Base-by-base conservation (phyloP, 2,113 vertebrate species). In the Apodemus sylvaticus region DNA sequence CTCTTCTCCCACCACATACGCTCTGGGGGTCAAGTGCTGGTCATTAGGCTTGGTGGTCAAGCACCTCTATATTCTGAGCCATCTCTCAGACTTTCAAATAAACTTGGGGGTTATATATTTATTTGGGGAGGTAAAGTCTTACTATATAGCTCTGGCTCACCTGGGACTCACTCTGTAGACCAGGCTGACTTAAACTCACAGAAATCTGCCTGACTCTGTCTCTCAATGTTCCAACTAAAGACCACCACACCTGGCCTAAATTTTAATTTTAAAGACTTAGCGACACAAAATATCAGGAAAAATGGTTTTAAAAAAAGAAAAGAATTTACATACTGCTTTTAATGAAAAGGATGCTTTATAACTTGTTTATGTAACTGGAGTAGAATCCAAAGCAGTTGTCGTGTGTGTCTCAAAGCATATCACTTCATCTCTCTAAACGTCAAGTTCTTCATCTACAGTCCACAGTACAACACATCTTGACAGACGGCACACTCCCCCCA, bases 361-460 rank as follows among this genome's bases (percentile, higher is more conserved):
- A 88, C 53, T 29, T 68, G 5, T 55, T 76, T 76, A 55, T n/a
- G 19, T 73, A 91, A 82, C n/a, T 94, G 26, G 64, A 78, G 22
- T 89, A 77, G 22, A 94, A 42, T 70, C 51, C 64, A 71, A 73
- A 92, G 76, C 45, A 34, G 48, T 22, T 36, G 17, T 53, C 31
- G 34, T 89, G 31, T 88, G 53, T 77, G 93, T 11, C 19, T 78
- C 77, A 39, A 76, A 78, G 71, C 14, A 78, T 34, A 31, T 71
- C 90, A 87, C 68, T 86, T 58, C n/a, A 64, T 14, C 42, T 77
- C 51, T 71, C 42, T 48, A 60, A 58, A 66, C 20, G 36, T 79
- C n/a, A 73, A 73, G 53, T 86, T 91, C 42, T 42, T 85, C 26
- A 95, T 29, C 26, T 51, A 66, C 31, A 94, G 91, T 19, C 93